phyloP scores from a whole-genome alignment of 1,140 invertebrate species.

The Zaprionus vittiger region DNA sequence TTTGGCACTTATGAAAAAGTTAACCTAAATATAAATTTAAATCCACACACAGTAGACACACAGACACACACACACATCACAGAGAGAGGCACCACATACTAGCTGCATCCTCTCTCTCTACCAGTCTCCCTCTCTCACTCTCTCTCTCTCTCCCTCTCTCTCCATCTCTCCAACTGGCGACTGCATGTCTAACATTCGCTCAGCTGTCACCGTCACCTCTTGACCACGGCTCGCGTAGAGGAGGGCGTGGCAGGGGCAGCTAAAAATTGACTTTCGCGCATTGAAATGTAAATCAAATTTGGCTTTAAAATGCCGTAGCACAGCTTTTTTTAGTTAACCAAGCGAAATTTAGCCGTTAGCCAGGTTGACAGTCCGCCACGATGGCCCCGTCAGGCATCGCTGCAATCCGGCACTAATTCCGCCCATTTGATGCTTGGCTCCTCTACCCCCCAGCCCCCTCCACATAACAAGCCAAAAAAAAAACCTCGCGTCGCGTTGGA shows the following conservation, averaged over 20 bases:
- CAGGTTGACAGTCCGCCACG: constrained; percentile 1
- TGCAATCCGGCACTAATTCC: constrained; percentile 35
- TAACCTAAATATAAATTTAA: constrained; percentile 74
- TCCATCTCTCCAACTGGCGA: constrained; percentile 34
- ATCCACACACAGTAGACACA: constrained; percentile 36
- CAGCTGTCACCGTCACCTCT: constrained; percentile 32
- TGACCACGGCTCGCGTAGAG: not conserved
- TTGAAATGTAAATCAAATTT: constrained; percentile 80
- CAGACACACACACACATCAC: not conserved
- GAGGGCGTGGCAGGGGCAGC: not conserved
- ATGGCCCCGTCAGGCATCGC: not conserved
- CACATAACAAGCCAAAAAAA: constrained; percentile 1
- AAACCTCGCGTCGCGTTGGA: constrained; percentile 16
- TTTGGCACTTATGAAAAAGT: constrained; percentile 72
- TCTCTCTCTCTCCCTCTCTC: constrained; percentile 10
- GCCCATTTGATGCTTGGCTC: constrained; percentile 23
- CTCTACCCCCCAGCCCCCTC: not conserved
- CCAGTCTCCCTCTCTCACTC: not conserved
- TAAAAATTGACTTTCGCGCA: constrained; percentile 71
- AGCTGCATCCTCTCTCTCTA: not conserved
- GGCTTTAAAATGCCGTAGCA: constrained; percentile 65
- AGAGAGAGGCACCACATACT: too few species aligned
- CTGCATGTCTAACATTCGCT: constrained; percentile 57
- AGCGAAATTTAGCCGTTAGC: constrained; percentile 56
- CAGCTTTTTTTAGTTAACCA: constrained; percentile 57